Conservation (phyloP, 2,113 vertebrate genomes). For the Sinocyclocheilus rhinocerous region DNA sequence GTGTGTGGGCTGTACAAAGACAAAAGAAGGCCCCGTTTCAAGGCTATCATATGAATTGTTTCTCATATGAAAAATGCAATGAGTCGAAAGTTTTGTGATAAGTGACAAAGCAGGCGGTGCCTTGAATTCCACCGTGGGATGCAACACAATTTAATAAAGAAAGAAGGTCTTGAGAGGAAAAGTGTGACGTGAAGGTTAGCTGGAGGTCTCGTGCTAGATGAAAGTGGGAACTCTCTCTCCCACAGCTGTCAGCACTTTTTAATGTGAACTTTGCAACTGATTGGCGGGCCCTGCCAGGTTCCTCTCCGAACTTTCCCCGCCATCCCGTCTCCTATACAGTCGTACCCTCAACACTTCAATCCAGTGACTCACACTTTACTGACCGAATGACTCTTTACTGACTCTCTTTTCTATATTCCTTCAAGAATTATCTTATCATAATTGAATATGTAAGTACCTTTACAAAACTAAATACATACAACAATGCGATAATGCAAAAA, state of each 20-base stretch:
- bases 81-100: conserved; percentile 71
- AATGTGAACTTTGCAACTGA: conserved; percentile 86
- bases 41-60: conserved; percentile 74
- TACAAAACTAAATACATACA: not conserved
- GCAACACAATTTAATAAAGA: conserved; percentile 85
- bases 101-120: conserved; percentile 66
- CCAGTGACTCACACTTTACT: conserved; percentile 41
- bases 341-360: conserved; percentile 35
- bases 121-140: conserved; percentile 70
- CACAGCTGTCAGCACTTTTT: conserved; percentile 97
- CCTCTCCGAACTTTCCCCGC: conserved; percentile 79
- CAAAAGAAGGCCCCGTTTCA: conserved; percentile 64
- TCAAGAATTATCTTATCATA: not conserved
- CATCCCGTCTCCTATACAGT: conserved; percentile 59
- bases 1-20: conserved; percentile 61
- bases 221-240: conserved; percentile 89
- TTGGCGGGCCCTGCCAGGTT: conserved; percentile 72
- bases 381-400: not conserved
- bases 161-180: conserved; percentile 69
- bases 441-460: not conserved
- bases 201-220: conserved; percentile 82
- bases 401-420: not conserved
- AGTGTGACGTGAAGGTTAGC: conserved; percentile 79
- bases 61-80: conserved; percentile 63
- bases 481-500: not conserved